Conservation (phyloP, 2,888 invertebrate species). For the Branchinecta sandiegonensis region DNA sequence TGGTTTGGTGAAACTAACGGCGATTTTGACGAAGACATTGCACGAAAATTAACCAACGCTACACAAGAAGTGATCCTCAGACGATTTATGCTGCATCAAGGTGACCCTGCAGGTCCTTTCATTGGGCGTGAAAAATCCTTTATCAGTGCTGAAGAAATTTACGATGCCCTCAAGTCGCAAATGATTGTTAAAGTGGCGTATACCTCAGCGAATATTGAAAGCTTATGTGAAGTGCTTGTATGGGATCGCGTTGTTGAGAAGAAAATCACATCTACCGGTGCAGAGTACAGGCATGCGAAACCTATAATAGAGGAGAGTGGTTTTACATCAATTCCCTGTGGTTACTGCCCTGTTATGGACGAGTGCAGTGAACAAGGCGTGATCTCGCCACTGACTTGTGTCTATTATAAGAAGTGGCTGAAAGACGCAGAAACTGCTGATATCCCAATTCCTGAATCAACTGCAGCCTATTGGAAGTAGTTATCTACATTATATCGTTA, state of each 20-base stretch:
- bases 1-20: conserved; percentile 5
- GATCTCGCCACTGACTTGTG: neutral
- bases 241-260: neutral
- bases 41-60: neutral
- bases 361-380: conserved; percentile 4
- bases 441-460: neutral
- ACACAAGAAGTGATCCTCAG: neutral
- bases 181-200: neutral
- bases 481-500: no score
- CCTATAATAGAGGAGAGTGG: neutral
- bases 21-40: neutral
- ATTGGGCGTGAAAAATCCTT: neutral
- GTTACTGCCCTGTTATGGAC: neutral
- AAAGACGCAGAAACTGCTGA: conserved; percentile 1
- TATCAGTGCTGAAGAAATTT: neutral
- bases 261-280: neutral
- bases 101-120: neutral
- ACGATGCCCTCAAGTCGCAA: neutral
- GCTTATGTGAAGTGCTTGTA: neutral
- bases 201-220: neutral
- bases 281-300: neutral
- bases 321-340: neutral
- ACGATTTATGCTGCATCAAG: neutral
- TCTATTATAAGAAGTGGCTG: neutral
- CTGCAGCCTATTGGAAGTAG: no score